Conservation (phyloP, 1,140 invertebrate species). For the Brachionus sp. region DNA sequence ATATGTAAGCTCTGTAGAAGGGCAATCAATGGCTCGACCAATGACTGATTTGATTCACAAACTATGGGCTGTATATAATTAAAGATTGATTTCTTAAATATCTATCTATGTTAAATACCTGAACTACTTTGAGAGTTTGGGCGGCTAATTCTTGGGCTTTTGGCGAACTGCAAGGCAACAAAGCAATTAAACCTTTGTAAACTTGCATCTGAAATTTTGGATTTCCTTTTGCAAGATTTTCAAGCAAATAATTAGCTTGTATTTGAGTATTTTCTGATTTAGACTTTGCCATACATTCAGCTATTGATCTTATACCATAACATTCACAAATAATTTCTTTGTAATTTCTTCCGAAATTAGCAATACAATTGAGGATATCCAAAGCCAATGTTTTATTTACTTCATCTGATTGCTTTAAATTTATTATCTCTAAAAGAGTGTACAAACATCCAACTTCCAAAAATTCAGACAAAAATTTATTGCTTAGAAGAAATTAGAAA, state of each 20-base stretch:
- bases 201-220: slow-evolving; percentile 59
- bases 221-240: slow-evolving; percentile 58
- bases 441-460: slow-evolving; percentile 58
- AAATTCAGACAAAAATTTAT: slow-evolving; percentile 59
- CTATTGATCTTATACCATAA: slow-evolving; percentile 58
- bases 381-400: slow-evolving; percentile 55
- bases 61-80: slow-evolving; percentile 52
- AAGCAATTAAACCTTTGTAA: slow-evolving; percentile 59
- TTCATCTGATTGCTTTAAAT: slow-evolving; percentile 57
- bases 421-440: slow-evolving; percentile 57
- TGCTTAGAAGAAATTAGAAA: slow-evolving; percentile 49
- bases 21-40: slow-evolving; percentile 56
- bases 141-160: slow-evolving; percentile 60
- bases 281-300: slow-evolving; percentile 59
- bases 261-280: slow-evolving; percentile 58
- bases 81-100: not conserved
- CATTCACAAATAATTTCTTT: slow-evolving; percentile 61
- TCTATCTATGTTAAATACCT: slow-evolving; percentile 49
- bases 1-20: slow-evolving; percentile 56
- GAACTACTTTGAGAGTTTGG: slow-evolving; percentile 55
- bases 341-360: slow-evolving; percentile 58
- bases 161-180: slow-evolving; percentile 59
- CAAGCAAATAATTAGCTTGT: slow-evolving; percentile 53
- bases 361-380: slow-evolving; percentile 53
- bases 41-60: slow-evolving; percentile 53